Evolutionary conservation across 2,888 invertebrate genomes (phyloP), one percentile per base, ranked within the genome.

Genomic region (Lasioglossum figueresi): DNA sequence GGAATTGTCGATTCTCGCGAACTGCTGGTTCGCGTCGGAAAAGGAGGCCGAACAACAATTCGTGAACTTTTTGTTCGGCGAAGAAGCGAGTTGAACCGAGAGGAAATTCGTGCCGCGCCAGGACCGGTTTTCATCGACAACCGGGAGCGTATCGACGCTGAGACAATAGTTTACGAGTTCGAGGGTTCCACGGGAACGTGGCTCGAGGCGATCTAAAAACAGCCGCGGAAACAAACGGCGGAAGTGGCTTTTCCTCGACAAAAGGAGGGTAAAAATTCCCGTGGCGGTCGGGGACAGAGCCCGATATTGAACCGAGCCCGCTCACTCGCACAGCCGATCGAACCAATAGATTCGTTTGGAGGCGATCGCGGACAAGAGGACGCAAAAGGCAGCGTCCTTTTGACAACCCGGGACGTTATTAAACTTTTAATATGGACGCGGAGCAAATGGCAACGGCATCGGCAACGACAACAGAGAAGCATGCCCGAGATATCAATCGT

Each of bases 361-460:
- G 52, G 71, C 75, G 56, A 63, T 63, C 59, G 52, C 52, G 52
- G 52, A 10, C 31, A 8, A 31, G 66, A 34, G 66, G 34, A 37
- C 56, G 70, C 68, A 40, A 79, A 80, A 85, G 70, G 79, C 76
- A 59, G 66, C 80, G 37, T 79, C 72, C 76, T 56, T 77, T 73
- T 80, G 59, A 86, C 70, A 83, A 56, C 74, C 37, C 63, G 70
- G n/a, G 56, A 72, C 79, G 82, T 84, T 88, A 84, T 88, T 88
- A 88, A 88, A 88, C 76, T 86, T 88, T 88, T 88, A 86, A 88
- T 88, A 88, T 76, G 68, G 52, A 27, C 52, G 75, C 19, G 80
- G 79, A 80, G 40, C 74, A 59, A 80, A 77, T 43, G 59, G 59
- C 45, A 59, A 80, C 74, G 40, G 59, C 43, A n/a, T 56, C 12